Evolutionary conservation across 1,140 invertebrate species (phyloP), one percentile per base, ranked within the genome.

Genomic region (Harlomillsia oculata): DNA sequence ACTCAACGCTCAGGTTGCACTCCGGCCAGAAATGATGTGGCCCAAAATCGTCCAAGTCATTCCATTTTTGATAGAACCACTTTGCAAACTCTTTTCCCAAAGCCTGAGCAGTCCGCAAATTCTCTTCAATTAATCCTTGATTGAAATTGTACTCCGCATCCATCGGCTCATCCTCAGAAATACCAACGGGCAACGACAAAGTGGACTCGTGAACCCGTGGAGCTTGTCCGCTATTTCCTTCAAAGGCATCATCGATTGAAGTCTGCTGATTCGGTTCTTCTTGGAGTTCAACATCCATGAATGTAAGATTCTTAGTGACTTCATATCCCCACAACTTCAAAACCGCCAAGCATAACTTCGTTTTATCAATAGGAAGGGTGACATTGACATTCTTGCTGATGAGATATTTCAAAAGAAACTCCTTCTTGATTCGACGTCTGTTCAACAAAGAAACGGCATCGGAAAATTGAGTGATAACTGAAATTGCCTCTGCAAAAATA

Each of bases 11-110:
- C 40, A 71, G 64, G 26, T 59, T 68, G 40, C 68, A 72, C 67
- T 82, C 78, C 34, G 67, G 59, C 75, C 75, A 82, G 66, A 82
- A 79, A 64, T 81, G 78, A 25, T 75, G 69, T 0, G 69, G 53
- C 18, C 71, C 73, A 40, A 82, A 71, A 21, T 69, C 64, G 11
- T 49, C 54, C 9, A 60, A 63, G 16, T 49, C 62, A 63, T 83
- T 82, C 21, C 78, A 68, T 56, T 75, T 71, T 4, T 70, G 58
- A 59, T 77, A 83, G 67, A 80, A 83, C 81, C 81, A 83, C 46
- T 71, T 64, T 0, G 69, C 60, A 69, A 82, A 82, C 53, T 77
- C 70, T 30, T 72, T 62, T 1, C 76, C 76, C 45, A 82, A 66
- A 21, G 67, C 28, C 57, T 76, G 68, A 39, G 75, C 68, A 23